Evolutionary conservation across 2,113 vertebrate genomes (phyloP), one percentile per base, ranked within the genome.

Genomic region (Numida meleagris): DNA sequence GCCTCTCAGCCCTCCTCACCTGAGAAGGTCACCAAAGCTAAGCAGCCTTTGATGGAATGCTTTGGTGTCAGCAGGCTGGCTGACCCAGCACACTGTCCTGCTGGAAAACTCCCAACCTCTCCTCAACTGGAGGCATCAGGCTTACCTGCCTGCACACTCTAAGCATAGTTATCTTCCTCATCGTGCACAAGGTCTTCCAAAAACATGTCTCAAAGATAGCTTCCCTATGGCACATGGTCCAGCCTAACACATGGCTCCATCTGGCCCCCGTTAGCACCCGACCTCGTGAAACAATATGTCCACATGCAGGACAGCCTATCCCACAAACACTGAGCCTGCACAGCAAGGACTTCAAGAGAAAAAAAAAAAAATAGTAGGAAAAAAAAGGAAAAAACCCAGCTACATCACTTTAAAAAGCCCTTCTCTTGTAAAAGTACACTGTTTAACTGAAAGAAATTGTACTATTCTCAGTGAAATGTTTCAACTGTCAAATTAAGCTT

Each of bases 401-500:
- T 80, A 68, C 50, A 33, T 18, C 50, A 53, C 31, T 95, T 91
- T 70, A 31, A 84, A 94, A 90, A 88, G 24, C 36, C 20, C 15
- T 65, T 65, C 51, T 89, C 59, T 87, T 85, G 70, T 86, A 81
- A 86, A 86, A 90, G 55, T 45, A 91, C 31, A 42, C 70, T 63
- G 31, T 85, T 90, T 82, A 67, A 79, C 42, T 40, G 42, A 11
- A 61, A 48, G 59, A 53, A 19, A 17, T 55, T 81, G 55, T 89
- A 55, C 29, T 82, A 11, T 61, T 40, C 58, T 12, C 48, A 67
- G 17, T 33, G 73, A 91, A 82, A 79, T 16, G 17, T 10, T 94
- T 68, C 65, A 75, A 11, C n/a, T 67, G 77, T 73, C 88, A 88
- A 90, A 87, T 73, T 48, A 65, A 75, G 46, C 65, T 92, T 95